Conservation (phyloP, 2,888 invertebrate species). For the Agrilus biguttatus region DNA sequence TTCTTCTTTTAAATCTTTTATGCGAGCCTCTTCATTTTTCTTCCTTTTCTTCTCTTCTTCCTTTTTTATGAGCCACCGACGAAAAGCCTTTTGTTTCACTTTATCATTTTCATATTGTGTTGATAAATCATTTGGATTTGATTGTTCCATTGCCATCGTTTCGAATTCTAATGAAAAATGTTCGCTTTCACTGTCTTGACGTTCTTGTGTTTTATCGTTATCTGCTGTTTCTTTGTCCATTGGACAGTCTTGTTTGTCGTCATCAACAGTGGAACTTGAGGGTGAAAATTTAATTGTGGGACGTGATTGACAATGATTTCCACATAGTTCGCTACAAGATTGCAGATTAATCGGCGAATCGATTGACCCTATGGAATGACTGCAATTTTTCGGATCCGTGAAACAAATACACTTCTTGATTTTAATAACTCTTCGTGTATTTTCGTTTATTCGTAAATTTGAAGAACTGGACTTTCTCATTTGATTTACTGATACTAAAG, state of each 20-base stretch:
- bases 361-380: not conserved
- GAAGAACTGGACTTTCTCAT: constrained; percentile 9
- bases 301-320: not conserved
- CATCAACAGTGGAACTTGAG: constrained; percentile 1
- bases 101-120: constrained; percentile 15
- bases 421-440: constrained; percentile 11
- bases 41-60: constrained; percentile 20
- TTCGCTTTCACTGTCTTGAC: no score
- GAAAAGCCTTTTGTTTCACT: constrained; percentile 36
- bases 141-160: no score
- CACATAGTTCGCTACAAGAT: not conserved
- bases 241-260: not conserved
- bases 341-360: no score
- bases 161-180: no score
- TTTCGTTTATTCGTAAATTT: constrained; percentile 10
- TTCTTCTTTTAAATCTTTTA: constrained; percentile 21
- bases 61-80: constrained; percentile 38
- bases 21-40: constrained; percentile 18
- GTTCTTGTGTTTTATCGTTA: not conserved
- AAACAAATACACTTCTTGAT: constrained; percentile 19
- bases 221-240: not conserved
- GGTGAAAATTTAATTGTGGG: not conserved
- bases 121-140: not conserved
- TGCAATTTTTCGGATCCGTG: constrained; percentile 10
- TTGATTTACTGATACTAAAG: no score